Percentiles rank a stretch among this genome's conserved stretches.
Evolutionary conservation across 1,140 invertebrate genomes (phyloP).

Genomic region (Leptestheria dahalacensis): DNA sequence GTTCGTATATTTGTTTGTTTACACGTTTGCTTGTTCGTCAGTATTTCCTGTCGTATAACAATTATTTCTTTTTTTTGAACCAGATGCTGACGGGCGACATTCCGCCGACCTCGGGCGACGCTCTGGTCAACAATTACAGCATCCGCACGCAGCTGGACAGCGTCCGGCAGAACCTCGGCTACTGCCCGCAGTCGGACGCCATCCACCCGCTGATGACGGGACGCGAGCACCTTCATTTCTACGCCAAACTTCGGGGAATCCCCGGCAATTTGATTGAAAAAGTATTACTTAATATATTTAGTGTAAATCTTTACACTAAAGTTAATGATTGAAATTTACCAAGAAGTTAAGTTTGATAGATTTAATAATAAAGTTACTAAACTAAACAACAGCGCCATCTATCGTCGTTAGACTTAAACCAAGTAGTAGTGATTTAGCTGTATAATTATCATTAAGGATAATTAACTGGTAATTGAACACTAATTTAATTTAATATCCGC

Average conservation of each 20-base stretch:
- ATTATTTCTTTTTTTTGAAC: slow-evolving; percentile 1
- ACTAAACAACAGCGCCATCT: no score
- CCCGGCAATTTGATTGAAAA: slow-evolving; percentile 23
- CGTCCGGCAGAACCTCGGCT: slow-evolving; percentile 24
- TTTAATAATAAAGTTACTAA: no score
- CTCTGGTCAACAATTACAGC: slow-evolving; percentile 31
- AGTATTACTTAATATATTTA: slow-evolving; percentile 19
- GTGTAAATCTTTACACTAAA: neutral
- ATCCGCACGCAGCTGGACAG: slow-evolving; percentile 26
- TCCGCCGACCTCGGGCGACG: slow-evolving; percentile 37
- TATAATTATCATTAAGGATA: no score
- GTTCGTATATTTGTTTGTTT: no score
- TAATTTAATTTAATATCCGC: neutral
- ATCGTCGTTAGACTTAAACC: no score
- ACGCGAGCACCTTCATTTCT: slow-evolving; percentile 36
- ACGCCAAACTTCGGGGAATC: slow-evolving; percentile 35
- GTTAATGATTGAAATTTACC: no score
- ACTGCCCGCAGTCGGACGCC: slow-evolving; percentile 38
- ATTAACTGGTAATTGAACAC: no score
- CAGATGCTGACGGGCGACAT: slow-evolving; percentile 55
- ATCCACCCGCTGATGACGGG: slow-evolving; percentile 38
- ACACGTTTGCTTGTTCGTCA: neutral
- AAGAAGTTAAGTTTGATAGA: no score
- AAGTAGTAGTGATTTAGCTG: no score
- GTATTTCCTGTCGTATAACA: neutral